phyloP scores from a whole-genome alignment of 2,113 vertebrate species.

The Arvicanthis niloticus region DNA sequence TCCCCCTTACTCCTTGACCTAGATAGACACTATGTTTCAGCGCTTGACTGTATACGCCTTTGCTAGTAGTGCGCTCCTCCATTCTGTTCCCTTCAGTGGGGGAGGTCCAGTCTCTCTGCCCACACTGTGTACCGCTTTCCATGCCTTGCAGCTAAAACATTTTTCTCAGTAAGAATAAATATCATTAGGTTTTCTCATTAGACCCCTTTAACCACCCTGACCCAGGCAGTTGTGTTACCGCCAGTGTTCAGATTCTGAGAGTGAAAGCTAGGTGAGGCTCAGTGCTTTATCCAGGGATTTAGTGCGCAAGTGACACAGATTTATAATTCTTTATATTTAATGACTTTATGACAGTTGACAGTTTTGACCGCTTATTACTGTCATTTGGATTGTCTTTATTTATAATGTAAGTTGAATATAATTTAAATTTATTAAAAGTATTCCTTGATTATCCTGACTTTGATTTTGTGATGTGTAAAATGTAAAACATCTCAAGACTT shows the following conservation, averaged over 20 bases:
- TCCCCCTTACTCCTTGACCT: background rate
- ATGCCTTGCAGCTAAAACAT: background rate
- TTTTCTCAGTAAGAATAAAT: background rate
- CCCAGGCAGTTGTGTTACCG: background rate
- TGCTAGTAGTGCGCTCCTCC: background rate
- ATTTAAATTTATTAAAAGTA: constrained; percentile 48
- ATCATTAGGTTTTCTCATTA: background rate
- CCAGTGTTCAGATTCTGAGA: background rate
- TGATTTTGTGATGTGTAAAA: constrained; percentile 28
- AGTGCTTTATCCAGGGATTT: background rate
- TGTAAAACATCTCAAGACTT: background rate
- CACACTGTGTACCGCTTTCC: background rate
- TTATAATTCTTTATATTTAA: background rate
- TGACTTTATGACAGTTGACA: background rate
- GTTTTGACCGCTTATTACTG: background rate
- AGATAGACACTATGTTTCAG: background rate
- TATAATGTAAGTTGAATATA: constrained; percentile 11
- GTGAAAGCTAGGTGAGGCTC: background rate
- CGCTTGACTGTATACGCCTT: background rate
- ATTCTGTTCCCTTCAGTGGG: background rate
- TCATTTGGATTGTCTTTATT: constrained; percentile 24
- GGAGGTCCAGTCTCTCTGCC: background rate
- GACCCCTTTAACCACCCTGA: background rate
- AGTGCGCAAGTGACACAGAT: background rate
- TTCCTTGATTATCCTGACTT: constrained; percentile 49